Evolutionary conservation across 2,113 vertebrate species (phyloP), one percentile per base, ranked within the genome.

Genomic region (Maccullochella peelii): DNA sequence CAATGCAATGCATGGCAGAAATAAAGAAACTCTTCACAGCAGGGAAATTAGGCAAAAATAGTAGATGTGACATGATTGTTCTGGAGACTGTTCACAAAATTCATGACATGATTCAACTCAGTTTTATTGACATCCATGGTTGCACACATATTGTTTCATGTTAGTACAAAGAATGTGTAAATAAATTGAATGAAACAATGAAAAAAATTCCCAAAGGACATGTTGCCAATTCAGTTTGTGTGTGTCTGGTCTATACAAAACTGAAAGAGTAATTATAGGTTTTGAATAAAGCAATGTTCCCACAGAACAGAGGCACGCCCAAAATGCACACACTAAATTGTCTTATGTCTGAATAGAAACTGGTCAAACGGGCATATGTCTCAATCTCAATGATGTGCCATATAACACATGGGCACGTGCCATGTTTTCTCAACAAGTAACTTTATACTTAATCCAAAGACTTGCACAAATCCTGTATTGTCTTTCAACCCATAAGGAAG

Each of bases 401-500:
- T 50, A 49, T 2, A 52, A 59, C 49, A 62, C 49, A 21, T 8
- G 2, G 5, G 47, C 47, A 44, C 5, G 10, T 36, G 21, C 38
- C 18, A 25, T 79, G 38, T 79, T 30, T 27, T 63, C 50, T 52
- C 38, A 83, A 44, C 42, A 69, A 49, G 25, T 55, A 71, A 67
- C 15, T 54, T 58, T 69, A 38, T 49, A 69, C 44, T 73, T 27
- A 71, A 84, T 84, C 73, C 70, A 69, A 77, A 50, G 16, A 74
- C 11, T 2, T 30, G 38, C 38, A 71, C 12, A 27, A 58, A 80
- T 80, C 61, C 36, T 30, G 36, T 21, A 33, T 61, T 77, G n/a
- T 68, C 40, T 76, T 68, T 80, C 18, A 79, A n/a, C 49, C 68
- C 40, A 71, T 80, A 89, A 84, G 74, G 75, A 87, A 90, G 49